phyloP scores from a whole-genome alignment of 2,888 invertebrate species.

The Galerucella pusilla region DNA sequence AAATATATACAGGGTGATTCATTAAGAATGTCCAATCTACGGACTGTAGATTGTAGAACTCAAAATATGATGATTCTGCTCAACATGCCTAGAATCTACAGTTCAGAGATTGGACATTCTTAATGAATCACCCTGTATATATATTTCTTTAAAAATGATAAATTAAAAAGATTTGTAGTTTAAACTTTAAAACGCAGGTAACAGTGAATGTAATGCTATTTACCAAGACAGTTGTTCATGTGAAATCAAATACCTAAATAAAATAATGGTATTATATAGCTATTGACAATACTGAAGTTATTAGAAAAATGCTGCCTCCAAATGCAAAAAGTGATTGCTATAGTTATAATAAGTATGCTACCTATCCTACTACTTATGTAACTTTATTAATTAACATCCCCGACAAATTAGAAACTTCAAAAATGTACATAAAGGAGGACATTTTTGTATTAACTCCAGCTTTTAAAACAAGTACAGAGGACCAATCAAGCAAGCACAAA shows the following conservation, averaged over 20 bases:
- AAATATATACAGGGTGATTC: too few relatives aligned
- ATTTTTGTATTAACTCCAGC: constrained; percentile 11
- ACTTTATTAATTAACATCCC: not conserved
- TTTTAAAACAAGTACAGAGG: constrained; percentile 55
- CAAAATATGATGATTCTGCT: too few relatives aligned
- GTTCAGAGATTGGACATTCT: too few relatives aligned
- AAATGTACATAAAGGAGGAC: not conserved
- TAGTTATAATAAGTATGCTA: not conserved
- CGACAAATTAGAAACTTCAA: not conserved
- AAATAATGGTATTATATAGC: not conserved
- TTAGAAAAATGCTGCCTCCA: not conserved
- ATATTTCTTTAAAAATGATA: too few relatives aligned
- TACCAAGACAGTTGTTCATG: too few relatives aligned
- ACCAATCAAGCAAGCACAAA: constrained; percentile 57
- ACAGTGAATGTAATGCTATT: not conserved
- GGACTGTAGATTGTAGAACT: too few relatives aligned
- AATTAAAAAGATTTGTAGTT: not conserved
- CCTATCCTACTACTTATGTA: not conserved
- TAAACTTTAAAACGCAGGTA: not conserved
- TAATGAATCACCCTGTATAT: too few relatives aligned
- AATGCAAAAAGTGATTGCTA: not conserved
- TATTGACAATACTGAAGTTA: not conserved
- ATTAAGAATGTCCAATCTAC: too few relatives aligned
- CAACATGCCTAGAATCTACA: too few relatives aligned
- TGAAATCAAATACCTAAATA: not conserved